Percentiles rank a stretch among this genome's conserved stretches.
These are phyloP conservation scores for Lithobates sylvaticus DNA, from an alignment of 2,797 vertebrate genomes.

Conservation along the genomic window DNA sequence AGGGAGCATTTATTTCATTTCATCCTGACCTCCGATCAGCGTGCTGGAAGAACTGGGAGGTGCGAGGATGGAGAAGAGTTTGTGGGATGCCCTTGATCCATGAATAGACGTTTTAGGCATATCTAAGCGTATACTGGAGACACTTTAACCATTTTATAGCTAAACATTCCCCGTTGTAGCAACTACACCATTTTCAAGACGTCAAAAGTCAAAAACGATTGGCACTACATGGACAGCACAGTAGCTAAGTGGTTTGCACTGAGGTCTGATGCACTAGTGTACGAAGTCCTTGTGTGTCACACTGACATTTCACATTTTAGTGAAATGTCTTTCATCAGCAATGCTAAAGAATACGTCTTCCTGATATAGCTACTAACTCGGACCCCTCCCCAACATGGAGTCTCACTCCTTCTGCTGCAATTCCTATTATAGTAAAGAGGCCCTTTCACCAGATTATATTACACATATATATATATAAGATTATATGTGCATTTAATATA, in stretches of 20 bases:
- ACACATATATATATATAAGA: too few species aligned
- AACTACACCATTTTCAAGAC: neutral
- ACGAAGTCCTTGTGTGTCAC: neutral
- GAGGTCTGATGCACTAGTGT: neutral
- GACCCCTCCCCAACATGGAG: too few species aligned
- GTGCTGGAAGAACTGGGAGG: slow-evolving; percentile 41
- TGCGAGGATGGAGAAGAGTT: slow-evolving; percentile 26
- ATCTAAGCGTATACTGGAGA: neutral
- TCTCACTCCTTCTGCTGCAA: too few species aligned
- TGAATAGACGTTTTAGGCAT: slow-evolving; percentile 29
- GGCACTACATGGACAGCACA: neutral
- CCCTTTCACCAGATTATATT: too few species aligned
- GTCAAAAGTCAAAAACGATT: neutral
- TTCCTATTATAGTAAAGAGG: too few species aligned
- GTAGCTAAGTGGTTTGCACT: neutral
- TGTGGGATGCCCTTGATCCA: slow-evolving; percentile 46
- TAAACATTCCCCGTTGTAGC: neutral
- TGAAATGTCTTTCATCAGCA: neutral
- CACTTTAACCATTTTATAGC: slow-evolving; percentile 2
- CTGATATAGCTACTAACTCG: too few species aligned
- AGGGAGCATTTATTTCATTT: slow-evolving; percentile 53
- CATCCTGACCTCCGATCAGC: slow-evolving; percentile 53
- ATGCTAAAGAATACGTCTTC: too few species aligned
- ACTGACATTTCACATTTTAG: neutral
- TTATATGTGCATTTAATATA: too few species aligned